Base-by-base conservation (phyloP, 1,140 invertebrate species). In the Drosophila suzukii region DNA sequence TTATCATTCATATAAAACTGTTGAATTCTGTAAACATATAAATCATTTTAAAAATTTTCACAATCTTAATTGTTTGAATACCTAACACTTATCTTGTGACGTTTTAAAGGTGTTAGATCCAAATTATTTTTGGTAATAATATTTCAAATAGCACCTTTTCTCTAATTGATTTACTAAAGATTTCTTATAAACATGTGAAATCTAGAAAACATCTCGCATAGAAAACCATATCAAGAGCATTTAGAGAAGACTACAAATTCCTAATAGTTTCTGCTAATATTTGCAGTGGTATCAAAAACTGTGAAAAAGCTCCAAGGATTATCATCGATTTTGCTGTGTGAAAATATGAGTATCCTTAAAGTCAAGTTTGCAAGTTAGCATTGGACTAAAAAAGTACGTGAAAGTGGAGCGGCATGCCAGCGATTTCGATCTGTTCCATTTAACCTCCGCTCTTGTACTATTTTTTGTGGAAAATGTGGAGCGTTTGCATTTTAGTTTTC, bases 311-410 rank as follows among this genome's bases (percentile, higher is more conserved):
- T 66, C 17, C 15, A 61, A 74, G 70, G 70, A 75, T 63, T 63
- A 74, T 51, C 59, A 49, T 63, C 65, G 70, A 59, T 59, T 73
- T 68, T 30, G 24, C 47, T 58, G 30, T 66, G 65, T 53, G 65
- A 68, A 66, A 68, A 65, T 43, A 34, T 44, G n/a, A 66, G 60
- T 68, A 62, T 66, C 49, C 61, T 68, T 66, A 43, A 44, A 68
- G 65, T 66, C 65, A 66, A 47, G 58, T 49, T 36, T 54, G 57
- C 44, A 47, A 51, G 27, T 51, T 51, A 34, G 65, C 65, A 68
- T 53, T 68, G 61, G 62, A 66, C 61, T 67, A 17, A 66, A 68
- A 68, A 68, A 51, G 15, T 17, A 68, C 70, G 68, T 73, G 43
- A 71, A 71, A 56, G 67, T 71, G 30, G 43, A 57, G 65, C 56